Evolutionary conservation across 2,888 invertebrate species (phyloP).

Genomic region (Drosophila mimetica): DNA sequence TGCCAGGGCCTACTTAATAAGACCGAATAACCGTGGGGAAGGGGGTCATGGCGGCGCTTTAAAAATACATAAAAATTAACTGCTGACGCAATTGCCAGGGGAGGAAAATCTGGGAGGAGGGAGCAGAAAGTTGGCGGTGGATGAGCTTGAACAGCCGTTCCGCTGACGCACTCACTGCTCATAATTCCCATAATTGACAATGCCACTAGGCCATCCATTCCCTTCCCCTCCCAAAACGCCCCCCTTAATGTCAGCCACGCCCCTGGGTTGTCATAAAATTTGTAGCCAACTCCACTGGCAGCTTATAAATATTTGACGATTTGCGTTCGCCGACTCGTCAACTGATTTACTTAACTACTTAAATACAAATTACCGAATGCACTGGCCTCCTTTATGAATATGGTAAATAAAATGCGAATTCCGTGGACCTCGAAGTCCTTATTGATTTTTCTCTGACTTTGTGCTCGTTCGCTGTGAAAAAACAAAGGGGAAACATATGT

Average conservation of each 20-base stretch:
- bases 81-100: constrained; percentile 53
- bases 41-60: constrained; percentile 49
- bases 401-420: constrained; percentile 47
- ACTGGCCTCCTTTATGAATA: constrained; percentile 42
- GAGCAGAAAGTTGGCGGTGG: constrained; percentile 22
- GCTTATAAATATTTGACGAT: constrained; percentile 67
- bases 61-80: constrained; percentile 69
- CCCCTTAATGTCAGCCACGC: background rate
- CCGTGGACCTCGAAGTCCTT: constrained; percentile 45
- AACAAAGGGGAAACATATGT: constrained; percentile 61
- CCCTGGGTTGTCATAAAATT: constrained; percentile 46
- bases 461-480: constrained; percentile 46
- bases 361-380: constrained; percentile 63
- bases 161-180: constrained; percentile 54
- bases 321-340: constrained; percentile 51
- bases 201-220: constrained; percentile 28
- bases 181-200: constrained; percentile 51
- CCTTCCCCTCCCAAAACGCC: background rate
- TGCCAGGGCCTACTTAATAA: constrained; percentile 57
- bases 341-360: constrained; percentile 66
- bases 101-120: constrained; percentile 1
- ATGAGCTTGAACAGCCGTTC: constrained; percentile 27
- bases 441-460: constrained; percentile 60
- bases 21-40: constrained; percentile 35
- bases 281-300: constrained; percentile 34